Conservation (phyloP, 23 tunicate species). For the Styela clava region DNA sequence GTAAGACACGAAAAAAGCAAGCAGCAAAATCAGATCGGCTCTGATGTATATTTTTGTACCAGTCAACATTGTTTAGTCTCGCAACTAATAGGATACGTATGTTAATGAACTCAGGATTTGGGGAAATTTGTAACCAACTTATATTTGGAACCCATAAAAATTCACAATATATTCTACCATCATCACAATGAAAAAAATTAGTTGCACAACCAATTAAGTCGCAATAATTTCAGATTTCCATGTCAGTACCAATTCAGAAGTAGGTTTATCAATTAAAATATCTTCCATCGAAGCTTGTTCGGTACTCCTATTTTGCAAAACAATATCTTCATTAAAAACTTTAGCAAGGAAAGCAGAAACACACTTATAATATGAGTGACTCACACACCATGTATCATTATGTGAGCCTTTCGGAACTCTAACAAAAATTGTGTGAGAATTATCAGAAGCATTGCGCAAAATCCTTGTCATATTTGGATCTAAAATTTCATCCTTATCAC, state of each 20-base stretch:
- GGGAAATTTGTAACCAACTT: too few species aligned
- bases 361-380: conserved; percentile 36
- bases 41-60: too few species aligned
- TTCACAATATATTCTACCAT: too few species aligned
- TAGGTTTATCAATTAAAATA: background rate
- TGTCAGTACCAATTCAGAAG: background rate
- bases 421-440: conserved; percentile 62
- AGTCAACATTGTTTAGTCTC: too few species aligned
- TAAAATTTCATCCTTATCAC: conserved; percentile 67
- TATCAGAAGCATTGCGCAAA: conserved; percentile 48
- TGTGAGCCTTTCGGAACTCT: conserved; percentile 60
- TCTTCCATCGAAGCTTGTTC: too few species aligned
- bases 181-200: too few species aligned
- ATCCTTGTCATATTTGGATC: conserved; percentile 43
- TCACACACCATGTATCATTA: conserved; percentile 87
- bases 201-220: too few species aligned
- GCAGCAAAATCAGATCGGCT: too few species aligned
- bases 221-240: background rate
- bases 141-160: too few species aligned
- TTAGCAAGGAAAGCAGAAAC: conserved; percentile 39
- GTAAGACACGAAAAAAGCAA: too few species aligned
- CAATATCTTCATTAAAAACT: conserved; percentile 39
- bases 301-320: background rate
- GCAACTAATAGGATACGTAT: too few species aligned
- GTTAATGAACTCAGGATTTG: too few species aligned